Base-by-base conservation (phyloP, 2,888 invertebrate species). In the Tetramorium bicarinatum region DNA sequence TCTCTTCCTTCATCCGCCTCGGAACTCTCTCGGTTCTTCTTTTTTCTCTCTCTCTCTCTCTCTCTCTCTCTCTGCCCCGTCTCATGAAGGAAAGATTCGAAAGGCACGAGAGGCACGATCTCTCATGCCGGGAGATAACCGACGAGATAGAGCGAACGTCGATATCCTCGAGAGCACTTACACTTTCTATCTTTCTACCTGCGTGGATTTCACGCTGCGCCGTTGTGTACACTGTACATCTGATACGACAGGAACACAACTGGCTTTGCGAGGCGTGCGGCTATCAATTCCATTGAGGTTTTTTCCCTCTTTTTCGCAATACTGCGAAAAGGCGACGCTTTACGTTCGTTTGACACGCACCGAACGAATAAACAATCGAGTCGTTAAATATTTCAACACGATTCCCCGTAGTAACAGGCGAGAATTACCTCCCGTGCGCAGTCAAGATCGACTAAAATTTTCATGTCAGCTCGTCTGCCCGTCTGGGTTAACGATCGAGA, bases 391-490 rank as follows among this genome's bases (percentile, higher is more conserved):
- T 80, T 80, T 59, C 79, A 80, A 47, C 41, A 15, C n/a, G 56
- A 47, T 59, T 72, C 47, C 34, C 59, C 34, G 44, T 79, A 29
- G 41, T 71, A 44, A 29, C 71, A 11, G 21, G 21, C 71, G 72
- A 47, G 25, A 44, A 59, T n/a, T n/a, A 54, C 25, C 21, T 11
- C 41, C 8, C 49, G 49, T 13, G 11, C 25, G 13, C 29, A 77
- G 79, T 64, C 88, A 87, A 91, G 91, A 88, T 59, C 74, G 38
- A 72, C 13, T 80, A 90, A 92, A 92, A 92, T 91, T 92, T 92
- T 92, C 90, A 91, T 90, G 88, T 87, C 86, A 64, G 86, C 88
- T 87, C 87, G 89, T 89, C 86, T 87, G 85, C 81, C 81, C 87
- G 86, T 86, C 80, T 80, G 81, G 76, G 87, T 90, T 87, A 88